Base-by-base conservation (phyloP, 37 sponge, comb jelly and placozoan genomes). In the Cladorhizidae sp. region DNA sequence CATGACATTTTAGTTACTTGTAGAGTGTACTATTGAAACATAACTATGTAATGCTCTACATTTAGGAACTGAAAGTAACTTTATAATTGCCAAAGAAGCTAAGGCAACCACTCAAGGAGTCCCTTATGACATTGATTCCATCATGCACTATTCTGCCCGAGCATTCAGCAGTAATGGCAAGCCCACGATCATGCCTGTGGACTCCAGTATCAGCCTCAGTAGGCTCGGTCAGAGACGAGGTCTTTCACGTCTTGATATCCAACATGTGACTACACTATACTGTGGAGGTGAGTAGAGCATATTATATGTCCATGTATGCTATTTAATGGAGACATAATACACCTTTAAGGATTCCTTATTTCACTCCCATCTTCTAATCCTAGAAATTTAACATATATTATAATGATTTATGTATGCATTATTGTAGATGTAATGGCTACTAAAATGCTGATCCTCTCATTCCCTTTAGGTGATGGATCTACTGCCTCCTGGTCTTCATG, bases 101-200 rank as follows among this genome's bases (percentile, higher is more conserved):
- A 29, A 83, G 40, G 80, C 78, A 2, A 93, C 84, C 0, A 93
- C 90, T 20, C 89, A 93, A 73, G 81, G 87, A 3, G 64, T 93
- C 8, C 79, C 78, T 36, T 93, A 93, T 76, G 94, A 93, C 70
- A 77, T 67, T 40, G 58, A 64, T 28, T 93, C 94, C 51, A 62
- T 93, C 56, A 93, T 93, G 94, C 94, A 93, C 63, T 93, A 93
- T 70, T 23, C 72, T 43, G 42, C 80, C 22, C 40, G 25, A 54
- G 94, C 94, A 37, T 93, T 93, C 73, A 80, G 85, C 1, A 20
- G 39, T 0, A 89, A 93, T 72, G 85, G 90, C 1, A 57, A 57
- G 26, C 57, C 69, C 31, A 93, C 94, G 11, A 84, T 93, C 35
- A 38, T 52, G 23, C 91, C 94, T 3, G 28, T 79, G 0, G 78